phyloP scores from a whole-genome alignment of 2,113 vertebrate genomes.

The Papio anubis region DNA sequence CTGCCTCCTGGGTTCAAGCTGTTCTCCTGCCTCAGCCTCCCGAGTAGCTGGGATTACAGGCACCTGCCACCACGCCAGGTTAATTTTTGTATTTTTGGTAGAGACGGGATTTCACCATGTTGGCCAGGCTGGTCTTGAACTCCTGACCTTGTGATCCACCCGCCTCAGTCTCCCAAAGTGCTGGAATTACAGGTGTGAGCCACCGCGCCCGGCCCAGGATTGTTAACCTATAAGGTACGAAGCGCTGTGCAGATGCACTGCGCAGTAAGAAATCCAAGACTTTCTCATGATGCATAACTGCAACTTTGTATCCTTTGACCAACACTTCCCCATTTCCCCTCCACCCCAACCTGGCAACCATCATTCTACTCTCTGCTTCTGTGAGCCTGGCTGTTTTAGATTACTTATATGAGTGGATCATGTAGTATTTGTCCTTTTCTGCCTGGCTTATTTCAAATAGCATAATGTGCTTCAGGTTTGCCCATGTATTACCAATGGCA shows the following conservation, averaged over 20 bases:
- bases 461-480: background rate
- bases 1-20: too few relatives aligned
- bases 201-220: accelerated
- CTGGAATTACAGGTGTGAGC: too few relatives aligned
- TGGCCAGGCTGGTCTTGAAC: too few relatives aligned
- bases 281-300: background rate
- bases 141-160: too few relatives aligned
- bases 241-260: too few relatives aligned
- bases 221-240: background rate
- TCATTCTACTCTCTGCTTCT: background rate
- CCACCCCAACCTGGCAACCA: background rate
- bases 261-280: background rate
- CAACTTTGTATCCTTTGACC: background rate
- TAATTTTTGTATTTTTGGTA: too few relatives aligned
- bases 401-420: background rate
- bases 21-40: too few relatives aligned
- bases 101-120: too few relatives aligned
- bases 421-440: background rate
- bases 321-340: background rate
- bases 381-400: background rate
- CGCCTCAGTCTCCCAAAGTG: too few relatives aligned
- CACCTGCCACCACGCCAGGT: accelerated
- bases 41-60: too few relatives aligned
- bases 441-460: background rate
- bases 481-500: background rate